Percentiles rank a stretch among this genome's conserved stretches.
These are phyloP conservation scores for Astur gentilis DNA, from an alignment of 2,113 vertebrate species.

Conservation along the genomic window DNA sequence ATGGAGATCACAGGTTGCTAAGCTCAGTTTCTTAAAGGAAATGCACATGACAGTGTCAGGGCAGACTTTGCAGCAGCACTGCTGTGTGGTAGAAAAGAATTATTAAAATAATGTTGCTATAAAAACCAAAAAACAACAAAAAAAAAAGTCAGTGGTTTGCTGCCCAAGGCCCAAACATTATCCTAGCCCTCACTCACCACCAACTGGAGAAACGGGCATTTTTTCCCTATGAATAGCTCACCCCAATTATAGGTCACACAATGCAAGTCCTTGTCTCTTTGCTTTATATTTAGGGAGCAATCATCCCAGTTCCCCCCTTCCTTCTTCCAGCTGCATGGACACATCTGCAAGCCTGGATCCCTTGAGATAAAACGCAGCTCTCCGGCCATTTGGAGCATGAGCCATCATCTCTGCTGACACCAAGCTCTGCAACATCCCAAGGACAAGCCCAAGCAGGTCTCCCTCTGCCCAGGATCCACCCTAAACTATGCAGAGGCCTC, in stretches of 20 bases:
- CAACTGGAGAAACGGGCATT: neutral
- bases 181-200: neutral
- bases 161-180: neutral
- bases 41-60: fast-evolving
- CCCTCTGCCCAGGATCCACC: conserved; percentile 19
- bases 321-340: neutral
- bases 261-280: neutral
- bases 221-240: neutral
- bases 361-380: neutral
- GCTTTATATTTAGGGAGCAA: fast-evolving
- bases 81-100: neutral
- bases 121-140: neutral
- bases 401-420: neutral
- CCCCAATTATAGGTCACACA: neutral
- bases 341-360: neutral
- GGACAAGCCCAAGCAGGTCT: conserved; percentile 23
- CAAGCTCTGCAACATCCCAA: neutral
- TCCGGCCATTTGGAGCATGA: neutral
- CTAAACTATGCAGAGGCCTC: neutral
- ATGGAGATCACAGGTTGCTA: fast-evolving
- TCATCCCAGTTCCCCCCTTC: fast-evolving
- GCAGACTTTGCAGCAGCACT: neutral
- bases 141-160: neutral
- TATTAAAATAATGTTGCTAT: neutral
- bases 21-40: neutral